Evolutionary conservation across 1,140 invertebrate species (phyloP).

Genomic region (Trichomalopsis sarcophagae): DNA sequence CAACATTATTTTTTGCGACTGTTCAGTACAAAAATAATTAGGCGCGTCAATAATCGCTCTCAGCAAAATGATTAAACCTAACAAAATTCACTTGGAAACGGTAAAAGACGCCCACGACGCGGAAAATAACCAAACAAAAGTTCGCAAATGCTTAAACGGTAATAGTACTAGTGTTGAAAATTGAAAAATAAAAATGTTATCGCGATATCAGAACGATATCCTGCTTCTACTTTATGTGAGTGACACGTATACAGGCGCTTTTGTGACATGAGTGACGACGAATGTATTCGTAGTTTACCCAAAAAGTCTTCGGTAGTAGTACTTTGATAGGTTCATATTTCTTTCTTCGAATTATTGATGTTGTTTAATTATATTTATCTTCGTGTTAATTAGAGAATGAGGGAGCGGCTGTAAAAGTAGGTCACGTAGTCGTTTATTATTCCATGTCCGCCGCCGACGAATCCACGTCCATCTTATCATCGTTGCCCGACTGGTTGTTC

Average conservation of each 20-base stretch:
- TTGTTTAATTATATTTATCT: conserved; percentile 34
- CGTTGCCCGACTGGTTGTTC: conserved; percentile 74
- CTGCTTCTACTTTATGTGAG: not conserved
- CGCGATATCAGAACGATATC: not conserved
- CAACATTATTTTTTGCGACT: not conserved
- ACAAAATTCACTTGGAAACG: conserved; percentile 9
- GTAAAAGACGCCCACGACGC: not conserved
- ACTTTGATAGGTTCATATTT: conserved; percentile 20
- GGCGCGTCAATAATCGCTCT: conserved; percentile 7
- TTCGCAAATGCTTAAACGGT: not conserved
- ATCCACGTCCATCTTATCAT: conserved; percentile 77
- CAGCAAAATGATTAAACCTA: conserved; percentile 35
- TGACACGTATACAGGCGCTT: conserved; percentile 52
- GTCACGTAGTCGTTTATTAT: conserved; percentile 31
- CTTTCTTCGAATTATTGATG: conserved; percentile 41
- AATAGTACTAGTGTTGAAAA: conserved; percentile 5
- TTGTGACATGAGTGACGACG: conserved; percentile 54
- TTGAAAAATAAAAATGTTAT: conserved; percentile 4
- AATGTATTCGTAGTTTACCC: conserved; percentile 19
- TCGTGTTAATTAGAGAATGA: conserved; percentile 47
- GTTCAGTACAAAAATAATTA: conserved; percentile 20
- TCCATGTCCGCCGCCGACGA: conserved; percentile 52
- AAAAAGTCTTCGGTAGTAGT: conserved; percentile 40
- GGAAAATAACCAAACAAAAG: conserved; percentile 22
- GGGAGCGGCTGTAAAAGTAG: not conserved